Conservation (phyloP, 1,140 invertebrate species). For the Cydia fagiglandana region DNA sequence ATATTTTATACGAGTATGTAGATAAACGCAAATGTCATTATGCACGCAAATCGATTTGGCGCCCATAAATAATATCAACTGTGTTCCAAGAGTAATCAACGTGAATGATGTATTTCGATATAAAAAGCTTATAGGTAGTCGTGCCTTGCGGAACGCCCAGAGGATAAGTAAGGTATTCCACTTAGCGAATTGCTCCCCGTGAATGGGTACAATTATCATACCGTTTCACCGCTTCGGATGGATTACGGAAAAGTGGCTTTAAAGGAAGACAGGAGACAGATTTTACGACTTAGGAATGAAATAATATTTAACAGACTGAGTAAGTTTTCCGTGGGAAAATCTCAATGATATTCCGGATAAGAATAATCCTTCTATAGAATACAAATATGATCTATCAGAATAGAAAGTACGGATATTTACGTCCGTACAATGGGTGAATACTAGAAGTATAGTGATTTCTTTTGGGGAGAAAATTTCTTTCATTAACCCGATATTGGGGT, state of each 20-base stretch:
- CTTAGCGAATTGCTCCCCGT: constrained; percentile 63
- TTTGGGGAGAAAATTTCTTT: constrained; percentile 40
- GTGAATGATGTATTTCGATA: constrained; percentile 60
- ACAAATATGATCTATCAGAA: constrained; percentile 9
- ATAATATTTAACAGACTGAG: neutral
- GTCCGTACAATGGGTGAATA: neutral
- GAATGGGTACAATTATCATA: constrained; percentile 63
- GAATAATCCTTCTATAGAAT: constrained; percentile 1
- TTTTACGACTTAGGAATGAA: constrained; percentile 1
- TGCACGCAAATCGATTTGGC: constrained; percentile 38
- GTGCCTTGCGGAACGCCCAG: constrained; percentile 54
- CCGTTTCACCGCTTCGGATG: constrained; percentile 39
- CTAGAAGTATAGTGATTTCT: constrained; percentile 32
- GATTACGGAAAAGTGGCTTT: constrained; percentile 29
- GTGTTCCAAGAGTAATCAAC: constrained; percentile 54
- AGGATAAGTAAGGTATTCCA: constrained; percentile 71
- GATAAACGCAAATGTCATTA: constrained; percentile 35
- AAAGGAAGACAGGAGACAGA: constrained; percentile 26
- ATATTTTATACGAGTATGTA: neutral
- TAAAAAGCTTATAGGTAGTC: constrained; percentile 54
- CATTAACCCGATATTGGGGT: constrained; percentile 45
- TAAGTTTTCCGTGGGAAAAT: neutral
- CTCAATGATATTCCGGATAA: neutral
- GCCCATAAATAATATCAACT: constrained; percentile 40
- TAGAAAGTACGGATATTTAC: constrained; percentile 9